Conservation (phyloP, 2,888 invertebrate species). For the Tanytarsus gracilentus region DNA sequence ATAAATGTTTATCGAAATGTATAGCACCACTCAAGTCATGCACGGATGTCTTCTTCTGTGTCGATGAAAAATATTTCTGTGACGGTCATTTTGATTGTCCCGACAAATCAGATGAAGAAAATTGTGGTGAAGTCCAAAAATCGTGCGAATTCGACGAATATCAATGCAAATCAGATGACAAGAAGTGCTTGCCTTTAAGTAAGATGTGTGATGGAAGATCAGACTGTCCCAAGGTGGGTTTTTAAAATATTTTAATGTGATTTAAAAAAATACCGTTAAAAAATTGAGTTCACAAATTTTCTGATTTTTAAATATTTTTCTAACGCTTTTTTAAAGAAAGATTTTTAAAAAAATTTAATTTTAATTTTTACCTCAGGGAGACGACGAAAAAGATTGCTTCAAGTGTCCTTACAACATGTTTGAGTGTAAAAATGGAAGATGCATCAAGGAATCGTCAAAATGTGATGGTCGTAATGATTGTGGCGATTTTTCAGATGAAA, state of each 20-base stretch:
- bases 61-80: constrained; percentile 48
- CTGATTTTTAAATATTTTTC: no score
- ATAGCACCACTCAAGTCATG: constrained; percentile 39
- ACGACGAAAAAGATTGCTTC: constrained; percentile 58
- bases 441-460: constrained; percentile 51
- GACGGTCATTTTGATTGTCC: constrained; percentile 52
- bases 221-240: constrained; percentile 68
- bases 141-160: constrained; percentile 32
- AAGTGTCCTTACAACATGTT: constrained; percentile 46
- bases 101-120: constrained; percentile 48
- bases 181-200: constrained; percentile 36
- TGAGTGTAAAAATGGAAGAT: constrained; percentile 49
- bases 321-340: no score
- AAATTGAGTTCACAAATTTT: no score
- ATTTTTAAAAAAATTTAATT: no score
- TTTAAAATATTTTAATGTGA: no score
- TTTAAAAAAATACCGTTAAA: no score
- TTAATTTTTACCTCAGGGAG: no score
- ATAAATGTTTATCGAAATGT: constrained; percentile 43
- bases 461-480: constrained; percentile 60
- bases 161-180: constrained; percentile 38
- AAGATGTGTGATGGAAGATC: constrained; percentile 53
- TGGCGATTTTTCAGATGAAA: constrained; percentile 64
- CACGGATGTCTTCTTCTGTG: constrained; percentile 49
- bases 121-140: constrained; percentile 37